Base-by-base conservation (phyloP, 2,888 invertebrate genomes). In the Acanthococcus lagerstroemiae region DNA sequence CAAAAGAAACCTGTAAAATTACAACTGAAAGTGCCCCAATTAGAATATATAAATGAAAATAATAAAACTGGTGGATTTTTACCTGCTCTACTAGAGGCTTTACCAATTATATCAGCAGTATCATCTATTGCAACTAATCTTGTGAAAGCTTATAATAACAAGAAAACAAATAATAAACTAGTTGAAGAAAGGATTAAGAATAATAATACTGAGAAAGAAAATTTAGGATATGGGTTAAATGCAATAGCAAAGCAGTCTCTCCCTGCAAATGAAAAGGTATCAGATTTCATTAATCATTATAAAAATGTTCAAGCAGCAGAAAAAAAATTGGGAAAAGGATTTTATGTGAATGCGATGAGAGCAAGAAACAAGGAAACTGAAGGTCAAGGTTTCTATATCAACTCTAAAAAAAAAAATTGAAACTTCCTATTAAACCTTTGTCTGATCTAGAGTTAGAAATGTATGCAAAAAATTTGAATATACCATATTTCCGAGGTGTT, bases 401-500 rank as follows among this genome's bases (percentile, higher is more conserved):
- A 37, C 37, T 37, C 37, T 37, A 37, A 37, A 37, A 61, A 61
- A 56, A 56, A 55, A 55, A 50, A 46, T n/a, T 26, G 22, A 25
- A 37, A 37, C 37, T 48, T 21, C 55, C 48, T 22, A 55, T 24
- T 9, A 17, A 46, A 58, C 65, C 67, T 15, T 69, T 68, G n/a
- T 66, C n/a, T 22, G 46, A 72, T 56, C 7, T 66, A 5, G 72
- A 72, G 58, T 58, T 73, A 55, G 22, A 17, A 54, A 68, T 67
- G 61, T 72, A 68, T 68, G 67, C 66, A 0, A 65, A 67, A 52
- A 50, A 67, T 37, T 48, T 48, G 48, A 48, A 48, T 48, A 57
- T 67, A 15, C 68, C 68, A 25, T 46, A 71, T 56, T 73, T 73
- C 67, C 52, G 71, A 65, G 73, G 73, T 7, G 70, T 72, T 12